Evolutionary conservation across 1,140 invertebrate genomes (phyloP), one percentile per base, ranked within the genome.

Genomic region (Heterodera carotae): DNA sequence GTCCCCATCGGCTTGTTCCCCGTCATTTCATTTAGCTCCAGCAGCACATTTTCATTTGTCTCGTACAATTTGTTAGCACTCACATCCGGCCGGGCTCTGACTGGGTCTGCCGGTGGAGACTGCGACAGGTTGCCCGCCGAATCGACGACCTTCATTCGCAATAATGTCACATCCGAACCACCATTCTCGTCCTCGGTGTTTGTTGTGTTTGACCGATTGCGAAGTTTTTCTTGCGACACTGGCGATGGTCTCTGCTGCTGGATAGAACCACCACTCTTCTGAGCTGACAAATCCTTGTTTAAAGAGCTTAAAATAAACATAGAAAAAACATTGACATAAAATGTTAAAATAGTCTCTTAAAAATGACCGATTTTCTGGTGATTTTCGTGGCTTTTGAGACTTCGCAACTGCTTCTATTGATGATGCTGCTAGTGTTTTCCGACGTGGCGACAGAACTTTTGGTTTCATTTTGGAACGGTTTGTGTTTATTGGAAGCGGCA

Each of bases 81-180:
- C 8, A 27, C 48, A 56, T 1, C 15, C 22, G 48, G 48, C 48
- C 48, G 48, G 0, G 64, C 48, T 39, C 39, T 36, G 59, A 33
- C 33, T 18, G 72, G 39, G 27, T 71, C 39, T 15, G 64, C 64
- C 39, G 72, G 48, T 27, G 43, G 34, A 8, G 72, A 64, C 0
- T 39, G 71, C 29, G 71, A 64, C 33, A 73, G 31, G 27, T 33
- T 59, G 33, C 2, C n/a, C 18, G 33, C 53, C 34, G 72, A 74
- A 27, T 74, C 72, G 36, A n/a, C n/a, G n/a, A 56, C 56, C 10
- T 74, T 74, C 27, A 31, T 31, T n/a, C 62, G 62, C 25, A 31
- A 34, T 22, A 15, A 2, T n/a, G 62, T 34, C 62, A 12, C 39
- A 12, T 2, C 39, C 39, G 39, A 8, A 8, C 39, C 39, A 12